A percentile compares a stretch with the other conserved stretches of the same genome.
phyloP scores from a whole-genome alignment of 2,113 vertebrate genomes.

The Scortum barcoo region DNA sequence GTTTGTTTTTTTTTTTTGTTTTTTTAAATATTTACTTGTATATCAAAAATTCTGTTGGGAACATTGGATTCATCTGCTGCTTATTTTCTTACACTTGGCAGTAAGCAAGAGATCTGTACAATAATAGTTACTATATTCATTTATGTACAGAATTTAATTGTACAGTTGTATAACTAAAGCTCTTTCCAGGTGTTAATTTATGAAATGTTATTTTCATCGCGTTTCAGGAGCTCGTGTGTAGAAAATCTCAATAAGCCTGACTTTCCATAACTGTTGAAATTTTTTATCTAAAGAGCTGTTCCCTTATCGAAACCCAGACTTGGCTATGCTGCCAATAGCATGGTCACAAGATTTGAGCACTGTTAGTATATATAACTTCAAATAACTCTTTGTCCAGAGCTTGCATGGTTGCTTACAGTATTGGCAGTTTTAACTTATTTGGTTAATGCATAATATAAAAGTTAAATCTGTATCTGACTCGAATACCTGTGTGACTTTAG shows the following conservation, averaged over 20 bases:
- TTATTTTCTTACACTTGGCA: background rate
- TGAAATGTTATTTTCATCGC: background rate
- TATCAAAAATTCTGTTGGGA: background rate
- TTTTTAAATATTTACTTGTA: background rate
- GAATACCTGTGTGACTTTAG: background rate
- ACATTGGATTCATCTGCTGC: background rate
- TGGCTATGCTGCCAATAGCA: no score
- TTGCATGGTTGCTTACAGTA: background rate
- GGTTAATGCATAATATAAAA: background rate
- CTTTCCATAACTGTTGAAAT: background rate
- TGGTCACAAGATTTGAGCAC: background rate
- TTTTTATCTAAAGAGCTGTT: background rate
- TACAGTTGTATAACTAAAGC: background rate
- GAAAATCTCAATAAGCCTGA: background rate
- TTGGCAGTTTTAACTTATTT: background rate
- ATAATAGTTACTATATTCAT: background rate
- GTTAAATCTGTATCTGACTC: background rate
- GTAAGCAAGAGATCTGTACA: background rate
- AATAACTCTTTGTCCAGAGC: background rate
- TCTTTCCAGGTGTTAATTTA: background rate
- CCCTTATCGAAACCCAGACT: background rate
- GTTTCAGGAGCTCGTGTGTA: no score
- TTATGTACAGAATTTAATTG: background rate
- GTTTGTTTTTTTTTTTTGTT: no score
- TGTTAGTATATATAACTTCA: background rate